Evolutionary conservation across 2,888 invertebrate genomes (phyloP).

Genomic region (Bedellia somnulentella): DNA sequence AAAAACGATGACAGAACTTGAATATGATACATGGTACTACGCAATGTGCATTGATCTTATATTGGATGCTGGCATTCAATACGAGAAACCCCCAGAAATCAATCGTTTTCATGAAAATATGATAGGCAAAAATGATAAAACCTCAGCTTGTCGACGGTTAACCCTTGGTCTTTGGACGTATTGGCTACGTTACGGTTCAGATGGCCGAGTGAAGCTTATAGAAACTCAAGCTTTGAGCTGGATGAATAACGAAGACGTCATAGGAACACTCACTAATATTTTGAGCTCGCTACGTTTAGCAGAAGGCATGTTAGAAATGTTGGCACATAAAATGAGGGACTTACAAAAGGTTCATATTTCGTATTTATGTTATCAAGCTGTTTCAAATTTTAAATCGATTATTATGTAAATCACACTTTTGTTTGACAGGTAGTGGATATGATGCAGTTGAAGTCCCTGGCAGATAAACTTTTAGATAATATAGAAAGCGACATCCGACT

Average conservation of each 20-base stretch:
- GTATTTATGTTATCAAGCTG: no score
- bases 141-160: conserved; percentile 27
- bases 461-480: conserved; percentile 31
- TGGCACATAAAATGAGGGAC: conserved; percentile 46
- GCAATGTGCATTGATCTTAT: conserved; percentile 60
- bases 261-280: conserved; percentile 25
- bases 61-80: conserved; percentile 56
- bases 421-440: conserved; percentile 40
- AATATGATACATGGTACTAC: conserved; percentile 54
- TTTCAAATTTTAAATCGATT: not conserved
- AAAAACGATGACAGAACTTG: conserved; percentile 19
- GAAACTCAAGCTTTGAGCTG: conserved; percentile 40
- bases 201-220: conserved; percentile 33
- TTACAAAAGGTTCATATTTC: conserved; percentile 29
- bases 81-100: conserved; percentile 48
- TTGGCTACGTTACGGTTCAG: conserved; percentile 34
- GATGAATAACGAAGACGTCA: conserved; percentile 21
- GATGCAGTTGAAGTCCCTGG: conserved; percentile 45
- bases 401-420: not conserved
- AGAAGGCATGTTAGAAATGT: conserved; percentile 46
- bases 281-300: conserved; percentile 37
- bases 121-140: conserved; percentile 20
- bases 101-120: conserved; percentile 34
- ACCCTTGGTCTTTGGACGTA: conserved; percentile 42
- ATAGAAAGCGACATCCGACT: conserved; percentile 31